phyloP scores from a whole-genome alignment of 2,888 invertebrate genomes.

The Drosophila putrida region DNA sequence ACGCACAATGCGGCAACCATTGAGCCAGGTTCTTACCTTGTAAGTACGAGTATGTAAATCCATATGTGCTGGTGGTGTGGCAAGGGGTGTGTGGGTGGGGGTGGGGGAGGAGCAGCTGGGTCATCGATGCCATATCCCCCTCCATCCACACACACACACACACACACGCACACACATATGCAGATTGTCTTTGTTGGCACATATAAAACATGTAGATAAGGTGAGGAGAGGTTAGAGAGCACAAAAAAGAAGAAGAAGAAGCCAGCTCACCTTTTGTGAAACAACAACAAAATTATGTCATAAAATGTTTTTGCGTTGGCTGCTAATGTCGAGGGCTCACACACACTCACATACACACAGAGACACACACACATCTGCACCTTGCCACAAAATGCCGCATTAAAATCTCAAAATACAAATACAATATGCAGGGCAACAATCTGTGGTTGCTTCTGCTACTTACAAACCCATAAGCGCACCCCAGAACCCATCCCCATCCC shows the following conservation, averaged over 20 bases:
- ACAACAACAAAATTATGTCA: conserved; percentile 77
- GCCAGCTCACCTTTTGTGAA: conserved; percentile 41
- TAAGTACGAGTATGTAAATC: conserved; percentile 48
- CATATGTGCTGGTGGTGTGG: background rate
- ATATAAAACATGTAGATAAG: background rate
- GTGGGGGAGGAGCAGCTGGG: conserved; percentile 13
- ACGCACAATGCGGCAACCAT: conserved; percentile 39
- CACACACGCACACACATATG: conserved; percentile 29
- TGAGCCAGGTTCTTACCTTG: conserved; percentile 25
- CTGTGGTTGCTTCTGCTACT: conserved; percentile 44
- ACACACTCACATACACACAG: conserved; percentile 3
- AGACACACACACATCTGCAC: conserved; percentile 18
- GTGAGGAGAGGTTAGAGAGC: background rate
- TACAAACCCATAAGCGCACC: conserved; percentile 42
- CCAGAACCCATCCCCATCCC: conserved; percentile 30
- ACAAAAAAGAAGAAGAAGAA: background rate
- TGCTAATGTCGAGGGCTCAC: conserved; percentile 55
- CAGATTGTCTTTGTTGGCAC: conserved; percentile 41
- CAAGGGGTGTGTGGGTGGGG: background rate
- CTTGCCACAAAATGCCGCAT: conserved; percentile 75
- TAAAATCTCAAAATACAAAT: conserved; percentile 80
- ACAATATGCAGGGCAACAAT: conserved; percentile 62
- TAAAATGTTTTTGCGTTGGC: conserved; percentile 67
- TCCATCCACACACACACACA: background rate
- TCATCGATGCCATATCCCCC: conserved; percentile 62